Base-by-base conservation (phyloP, 2,888 invertebrate species). In the Chalcosyrphus nemorum region DNA sequence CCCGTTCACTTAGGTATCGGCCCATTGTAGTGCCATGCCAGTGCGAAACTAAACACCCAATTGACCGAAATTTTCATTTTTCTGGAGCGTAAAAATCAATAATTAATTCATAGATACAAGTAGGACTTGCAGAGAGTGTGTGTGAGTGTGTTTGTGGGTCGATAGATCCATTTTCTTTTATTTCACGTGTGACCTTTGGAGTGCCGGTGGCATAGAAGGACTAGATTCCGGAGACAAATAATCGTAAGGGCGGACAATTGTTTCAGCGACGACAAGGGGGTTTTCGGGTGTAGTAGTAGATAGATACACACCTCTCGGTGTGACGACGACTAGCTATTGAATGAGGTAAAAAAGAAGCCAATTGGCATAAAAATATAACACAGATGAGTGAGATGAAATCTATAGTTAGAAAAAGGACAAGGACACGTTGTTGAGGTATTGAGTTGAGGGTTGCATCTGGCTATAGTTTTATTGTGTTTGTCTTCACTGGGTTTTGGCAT, bases 101-200 rank as follows among this genome's bases (percentile, higher is more conserved):
- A 80, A 75, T 70, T 63, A 74, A 54, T 56, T 52, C 54, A 68
- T 38, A 47, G 13, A 70, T 21, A 38, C 47, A n/a, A n/a, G n/a
- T n/a, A n/a, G n/a, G n/a, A n/a, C 24, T 24, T 24, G n/a, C n/a
- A n/a, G n/a, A n/a, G n/a, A n/a, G n/a, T n/a, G n/a, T 32, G n/a
- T n/a, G 27, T n/a, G 24, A 17, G 11, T 11, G 47, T 19, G 56
- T 61, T 35, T 54, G 35, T 47, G 50, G 61, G 17, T 76, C 70
- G 50, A 81, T 76, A 35, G 50, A 75, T 61, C 19, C 41, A 29
- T 81, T 54, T 54, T 59, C 45, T 43, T n/a, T 59, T 68, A 52
- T 71, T 65, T 65, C 81, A 81, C 52, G 61, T 76, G 61, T 59
- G 81, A 81, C 76, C 70, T 76, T 76, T 81, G 43, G 43, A 50